Evolutionary conservation across 2,113 vertebrate species (phyloP), one percentile per base, ranked within the genome.

Genomic region (Phyllostomus discolor): DNA sequence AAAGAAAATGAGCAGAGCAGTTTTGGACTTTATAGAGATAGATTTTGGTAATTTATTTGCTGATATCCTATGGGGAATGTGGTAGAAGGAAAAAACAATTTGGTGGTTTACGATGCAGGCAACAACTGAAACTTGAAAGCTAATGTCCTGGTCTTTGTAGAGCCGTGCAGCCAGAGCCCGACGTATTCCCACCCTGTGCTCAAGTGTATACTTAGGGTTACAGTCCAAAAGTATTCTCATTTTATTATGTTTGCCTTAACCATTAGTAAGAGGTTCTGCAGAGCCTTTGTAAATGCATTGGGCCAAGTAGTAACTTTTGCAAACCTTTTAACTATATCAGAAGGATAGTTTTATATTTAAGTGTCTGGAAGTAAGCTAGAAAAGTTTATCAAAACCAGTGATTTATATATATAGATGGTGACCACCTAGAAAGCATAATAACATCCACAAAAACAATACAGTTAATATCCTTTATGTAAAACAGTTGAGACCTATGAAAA

Each of bases 391-490:
- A 52, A 82, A 85, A 28, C 22, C 22, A 72, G 20, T 78, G 22
- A 67, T 82, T 73, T 67, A 57, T 66, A 20, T 67, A 41, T 50
- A 46, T 26, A 48, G 89, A 80, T 2, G 76, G 31, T 70, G 26
- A 70, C 19, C 24, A 52, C 31, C 57, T 62, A 57, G 64, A 93
- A 90, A 46, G 54, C 46, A 59, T 31, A 48, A n/a, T 54, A 48
- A 46, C 31, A 70, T 5, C 28, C 31, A 57, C 31, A 75, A 66
- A 92, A 96, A 38, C 22, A 48, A 80, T 15, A 24, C 10, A 83
- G 26, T 85, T 75, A 35, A 76, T 46, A 78, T 17, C 10, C 41
- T 95, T 90, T 94, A 78, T 91, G 52, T 38, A 79, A 95, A 87
- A 70, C 24, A 16, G 54, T 83, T 46, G 54, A 70, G 43, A 41